Evolutionary conservation across 2,797 vertebrate species (phyloP), one percentile per base, ranked within the genome.

Genomic region (Trachurus trachurus): DNA sequence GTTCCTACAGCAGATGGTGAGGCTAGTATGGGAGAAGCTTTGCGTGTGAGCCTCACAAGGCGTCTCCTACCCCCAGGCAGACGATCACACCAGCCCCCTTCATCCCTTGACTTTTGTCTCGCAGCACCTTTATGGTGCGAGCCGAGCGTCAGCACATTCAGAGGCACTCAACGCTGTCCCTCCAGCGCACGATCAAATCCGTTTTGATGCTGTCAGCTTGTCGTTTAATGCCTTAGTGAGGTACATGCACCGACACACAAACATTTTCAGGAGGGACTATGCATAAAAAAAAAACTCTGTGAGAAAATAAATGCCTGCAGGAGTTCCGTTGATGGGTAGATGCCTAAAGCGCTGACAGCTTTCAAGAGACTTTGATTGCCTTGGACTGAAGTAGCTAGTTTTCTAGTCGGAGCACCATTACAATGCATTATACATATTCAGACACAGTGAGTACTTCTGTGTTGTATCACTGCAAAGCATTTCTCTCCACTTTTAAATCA

Each of bases 261-360:
- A 72, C 82, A 67, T 67, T 83, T 82, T 74, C 22, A 62, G 71
- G 78, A 70, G 67, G 74, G 82, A 72, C 72, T 16, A 40, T 71
- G 44, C 70, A 71, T 58, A 58, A 66, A 57, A 65, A 54, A 53
- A 63, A 76, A 22, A 6, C 2, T 7, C 65, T 72, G 75, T 11
- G 74, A 85, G 83, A 86, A 84, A 88, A 90, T 82, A 82, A 87
- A 83, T 0, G 84, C 90, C 88, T 56, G 81, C 71, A 54, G 89
- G 88, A 66, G 79, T 64, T 60, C 44, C 5, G 62, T 69, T 87
- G 90, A 89, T 87, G 84, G 85, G 86, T 79, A 45, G 85, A 88
- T 52, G 91, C 89, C 82, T 84, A 49, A 70, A 90, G 86, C 81
- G 34, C 39, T 86, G 92, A 90, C 93, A 89, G 90, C 88, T 89